These are phyloP conservation scores for Tychaedon coryphoeus DNA, from an alignment of 2,113 vertebrate species.

Conservation along the genomic window DNA sequence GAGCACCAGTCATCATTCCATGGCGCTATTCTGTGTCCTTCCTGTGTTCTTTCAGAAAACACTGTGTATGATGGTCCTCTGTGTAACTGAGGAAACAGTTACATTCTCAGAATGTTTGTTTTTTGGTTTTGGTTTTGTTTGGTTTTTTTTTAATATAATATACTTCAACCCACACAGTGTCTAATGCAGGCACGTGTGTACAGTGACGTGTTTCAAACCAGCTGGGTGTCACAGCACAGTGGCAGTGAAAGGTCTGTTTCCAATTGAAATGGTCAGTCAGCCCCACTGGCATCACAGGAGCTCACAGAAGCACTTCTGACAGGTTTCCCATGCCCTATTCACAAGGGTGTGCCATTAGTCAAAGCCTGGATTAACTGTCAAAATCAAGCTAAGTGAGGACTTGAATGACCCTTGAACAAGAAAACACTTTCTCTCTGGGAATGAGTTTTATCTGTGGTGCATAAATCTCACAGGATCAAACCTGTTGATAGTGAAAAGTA, in stretches of 20 bases:
- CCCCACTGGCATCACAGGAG: not conserved
- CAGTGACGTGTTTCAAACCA: not conserved
- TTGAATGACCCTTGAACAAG: not conserved
- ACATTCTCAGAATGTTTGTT: not conserved
- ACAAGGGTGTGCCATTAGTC: not conserved
- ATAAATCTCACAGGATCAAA: not conserved
- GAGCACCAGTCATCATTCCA: not conserved
- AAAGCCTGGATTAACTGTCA: not conserved
- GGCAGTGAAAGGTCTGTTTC: not conserved
- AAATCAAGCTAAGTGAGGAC: not conserved
- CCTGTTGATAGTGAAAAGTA: not conserved
- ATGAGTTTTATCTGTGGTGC: not conserved
- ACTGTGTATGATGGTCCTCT: not conserved
- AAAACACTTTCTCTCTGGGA: not conserved
- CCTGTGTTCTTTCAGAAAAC: not conserved
- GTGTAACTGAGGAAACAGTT: not conserved
- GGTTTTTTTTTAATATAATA: not conserved
- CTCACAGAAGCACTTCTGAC: not conserved
- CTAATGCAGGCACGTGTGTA: not conserved
- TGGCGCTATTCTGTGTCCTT: not conserved
- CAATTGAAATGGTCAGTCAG: not conserved
- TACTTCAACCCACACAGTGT: not conserved
- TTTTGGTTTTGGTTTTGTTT: not conserved
- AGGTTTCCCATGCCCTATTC: not conserved
- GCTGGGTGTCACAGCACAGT: not conserved